Conservation (phyloP, 2,888 invertebrate species). For the Troides helena region DNA sequence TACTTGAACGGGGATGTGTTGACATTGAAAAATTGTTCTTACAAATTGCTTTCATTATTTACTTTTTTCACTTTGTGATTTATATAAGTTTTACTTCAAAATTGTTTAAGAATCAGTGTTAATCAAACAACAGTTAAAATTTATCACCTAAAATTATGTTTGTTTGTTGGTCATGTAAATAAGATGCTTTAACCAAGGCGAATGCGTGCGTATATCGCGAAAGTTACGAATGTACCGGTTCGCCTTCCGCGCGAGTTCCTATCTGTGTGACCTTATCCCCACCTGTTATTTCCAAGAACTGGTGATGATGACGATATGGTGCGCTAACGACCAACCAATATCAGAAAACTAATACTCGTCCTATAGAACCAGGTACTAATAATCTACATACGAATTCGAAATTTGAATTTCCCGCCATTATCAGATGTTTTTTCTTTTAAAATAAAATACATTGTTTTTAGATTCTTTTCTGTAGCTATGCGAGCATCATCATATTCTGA, state of each 20-base stretch:
- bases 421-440: not conserved
- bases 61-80: not conserved
- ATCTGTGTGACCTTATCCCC: constrained; percentile 55
- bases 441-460: not conserved
- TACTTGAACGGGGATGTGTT: constrained; percentile 4
- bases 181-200: constrained; percentile 8
- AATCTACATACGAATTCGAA: constrained; percentile 12
- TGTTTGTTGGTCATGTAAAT: constrained; percentile 1
- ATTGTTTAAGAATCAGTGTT: not conserved
- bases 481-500: too few species aligned
- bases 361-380: constrained; percentile 6
- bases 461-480: too few species aligned
- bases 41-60: not conserved
- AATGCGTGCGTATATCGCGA: constrained; percentile 19
- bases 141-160: not conserved
- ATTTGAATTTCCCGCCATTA: constrained; percentile 8
- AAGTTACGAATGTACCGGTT: constrained; percentile 28
- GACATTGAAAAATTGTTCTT: constrained; percentile 4
- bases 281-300: constrained; percentile 51
- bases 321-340: constrained; percentile 57
- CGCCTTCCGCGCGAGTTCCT: constrained; percentile 31
- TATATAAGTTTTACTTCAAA: not conserved
- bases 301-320: constrained; percentile 59
- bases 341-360: constrained; percentile 38
- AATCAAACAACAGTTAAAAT: not conserved